Base-by-base conservation (phyloP, 1,140 invertebrate genomes). In the Theocolax elegans region DNA sequence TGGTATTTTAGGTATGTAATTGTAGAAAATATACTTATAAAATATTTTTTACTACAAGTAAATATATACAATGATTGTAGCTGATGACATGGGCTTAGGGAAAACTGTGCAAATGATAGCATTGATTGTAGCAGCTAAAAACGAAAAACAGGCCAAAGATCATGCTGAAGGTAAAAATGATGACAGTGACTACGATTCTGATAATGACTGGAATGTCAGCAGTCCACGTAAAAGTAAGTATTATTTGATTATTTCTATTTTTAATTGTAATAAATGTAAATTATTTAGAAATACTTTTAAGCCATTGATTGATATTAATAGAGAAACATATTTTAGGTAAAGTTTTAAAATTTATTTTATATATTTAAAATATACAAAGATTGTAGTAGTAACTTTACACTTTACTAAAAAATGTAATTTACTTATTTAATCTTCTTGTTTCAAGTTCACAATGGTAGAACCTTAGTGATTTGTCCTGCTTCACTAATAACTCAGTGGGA, bases 81-180 rank as follows among this genome's bases (percentile, higher is more conserved):
- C 95, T 58, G 96, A 98, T 87, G 96, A 98, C 80, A 98, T 98
- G 96, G 97, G 97, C 29, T 83, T 95, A 0, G 95, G 94, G 0
- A 98, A 98, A 85, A 98, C 97, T 0, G 81, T 98, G 2, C 95
- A 94, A 0, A 95, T 97, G 91, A 95, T 99, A 67, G 90, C 95
- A 0, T 81, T 97, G 3, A 74, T 85, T 1, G 48, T 85, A 6
- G 49, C 63, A 0, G 59, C 51, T 21, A 88, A 95, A 67, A 76
- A 66, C 40, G 63, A 65, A 15, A 29, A 27, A 53, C 15, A 53
- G 27, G 51, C 19, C 40, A 53, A 53, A 17, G 72, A 74, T 8
- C 10, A 9, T 17, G 75, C 25, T 35, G 12, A 40, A 9, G 38
- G 23, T 3, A n/a, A 3, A 3, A 74, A 79, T 27, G 69, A 79